Base-by-base conservation (phyloP, 2,113 vertebrate genomes). In the Callocephalon fimbriatum region DNA sequence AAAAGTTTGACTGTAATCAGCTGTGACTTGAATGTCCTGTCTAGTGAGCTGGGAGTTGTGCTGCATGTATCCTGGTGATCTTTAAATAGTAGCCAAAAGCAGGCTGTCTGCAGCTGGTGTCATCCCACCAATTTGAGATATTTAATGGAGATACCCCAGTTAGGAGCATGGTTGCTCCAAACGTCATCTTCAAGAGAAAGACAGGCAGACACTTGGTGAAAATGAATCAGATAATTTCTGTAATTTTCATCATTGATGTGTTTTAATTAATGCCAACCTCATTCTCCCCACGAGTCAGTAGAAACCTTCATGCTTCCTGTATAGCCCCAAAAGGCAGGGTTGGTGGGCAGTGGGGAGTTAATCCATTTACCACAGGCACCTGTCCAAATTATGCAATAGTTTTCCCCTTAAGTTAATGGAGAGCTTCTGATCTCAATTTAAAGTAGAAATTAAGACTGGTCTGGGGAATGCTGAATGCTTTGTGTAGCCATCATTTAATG, bases 11-110 rank as follows among this genome's bases (percentile, higher is more conserved):
- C 48, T 58, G 58, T 63, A 72, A 59, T 45, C 21, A 26, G 26
- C 58, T 61, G 37, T 66, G 56, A 67, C 61, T 90, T 47, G 54
- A 65, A 27, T 6, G 27, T 56, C 37, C 37, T 85, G 35, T 18
- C 31, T 56, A 26, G 44, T 29, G 26, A 91, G 47, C 35, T 68
- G 66, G 44, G 35, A 56, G 6, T 59, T 82, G 40, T 3, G 6
- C 31, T 92, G n/a, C n/a, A 42, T 44, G 44, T 76, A 50, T 47
- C 58, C 48, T 22, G 37, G 32, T 40, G 15, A 65, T 86, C 62
- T 73, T 88, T 65, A 71, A 84, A 70, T 7, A 71, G 61, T 7
- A 71, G 70, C 38, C 73, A 59, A 96, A 93, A 85, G 27, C 61
- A 84, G 42, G 40, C 25, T 87, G 63, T 6, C 54, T 84, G 50